Conservation (phyloP, 2,797 vertebrate species). For the Buphagus erythrorhynchus region DNA sequence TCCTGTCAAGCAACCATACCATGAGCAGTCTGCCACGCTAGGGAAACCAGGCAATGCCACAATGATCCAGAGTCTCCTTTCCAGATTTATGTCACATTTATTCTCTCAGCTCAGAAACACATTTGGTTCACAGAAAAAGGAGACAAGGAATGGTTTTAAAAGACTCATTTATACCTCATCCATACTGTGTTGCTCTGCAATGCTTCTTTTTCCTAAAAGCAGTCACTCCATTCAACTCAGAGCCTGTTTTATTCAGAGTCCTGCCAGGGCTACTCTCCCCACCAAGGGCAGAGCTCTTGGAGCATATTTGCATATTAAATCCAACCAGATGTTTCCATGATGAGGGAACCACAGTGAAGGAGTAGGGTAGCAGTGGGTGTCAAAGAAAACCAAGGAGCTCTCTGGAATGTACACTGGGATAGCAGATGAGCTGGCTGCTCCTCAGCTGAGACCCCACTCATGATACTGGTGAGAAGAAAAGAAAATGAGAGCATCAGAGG, state of each 20-base stretch:
- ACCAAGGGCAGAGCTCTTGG: background rate
- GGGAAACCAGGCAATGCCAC: constrained; percentile 26
- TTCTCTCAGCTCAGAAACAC: constrained; percentile 40
- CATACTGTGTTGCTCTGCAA: background rate
- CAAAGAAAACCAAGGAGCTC: background rate
- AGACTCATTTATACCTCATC: constrained; percentile 12
- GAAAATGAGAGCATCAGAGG: background rate
- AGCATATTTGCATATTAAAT: background rate
- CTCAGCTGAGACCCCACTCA: background rate
- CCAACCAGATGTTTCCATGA: background rate
- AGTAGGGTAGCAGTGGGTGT: background rate
- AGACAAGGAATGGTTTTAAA: background rate
- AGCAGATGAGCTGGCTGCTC: background rate
- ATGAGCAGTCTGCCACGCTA: background rate
- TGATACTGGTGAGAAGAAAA: background rate
- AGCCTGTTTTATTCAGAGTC: background rate
- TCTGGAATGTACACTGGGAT: background rate
- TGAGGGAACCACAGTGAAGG: background rate
- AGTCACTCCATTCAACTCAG: background rate
- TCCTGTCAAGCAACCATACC: constrained; percentile 29
- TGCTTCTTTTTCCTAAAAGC: background rate
- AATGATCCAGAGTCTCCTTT: background rate
- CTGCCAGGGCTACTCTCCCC: background rate
- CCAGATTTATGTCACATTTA: constrained; percentile 57
- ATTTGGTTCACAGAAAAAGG: background rate